Conservation (phyloP, 2,888 invertebrate genomes). For the Amblyjoppa proteus region DNA sequence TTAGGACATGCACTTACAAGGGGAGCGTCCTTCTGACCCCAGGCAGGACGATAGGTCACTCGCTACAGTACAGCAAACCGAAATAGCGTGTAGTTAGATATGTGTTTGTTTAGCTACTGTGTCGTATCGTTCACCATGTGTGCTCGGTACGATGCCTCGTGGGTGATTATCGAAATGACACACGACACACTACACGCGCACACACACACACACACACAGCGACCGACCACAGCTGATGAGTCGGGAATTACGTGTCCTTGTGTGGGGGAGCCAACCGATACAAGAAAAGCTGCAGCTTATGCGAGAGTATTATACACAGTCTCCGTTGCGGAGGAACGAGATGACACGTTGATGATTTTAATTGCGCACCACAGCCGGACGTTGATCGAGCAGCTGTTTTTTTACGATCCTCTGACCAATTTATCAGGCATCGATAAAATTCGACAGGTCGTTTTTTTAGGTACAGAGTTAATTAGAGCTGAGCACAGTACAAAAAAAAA, state of each 20-base stretch:
- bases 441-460: not conserved
- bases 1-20: slow-evolving; percentile 83
- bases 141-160: not conserved
- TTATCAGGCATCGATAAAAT: not conserved
- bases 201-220: not conserved
- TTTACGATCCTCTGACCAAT: not conserved
- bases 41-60: slow-evolving; percentile 81
- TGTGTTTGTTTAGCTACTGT: slow-evolving; percentile 14
- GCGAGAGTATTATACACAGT: slow-evolving; percentile 3
- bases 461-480: not conserved
- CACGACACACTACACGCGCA: not conserved
- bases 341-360: slow-evolving; percentile 20
- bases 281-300: slow-evolving; percentile 35
- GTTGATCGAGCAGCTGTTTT: not conserved
- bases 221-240: not conserved
- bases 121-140: not conserved
- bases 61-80: slow-evolving; percentile 81
- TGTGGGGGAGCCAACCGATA: slow-evolving; percentile 10
- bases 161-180: slow-evolving; percentile 24
- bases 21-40: slow-evolving; percentile 79
- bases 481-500: too few species aligned
- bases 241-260: not conserved
- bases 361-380: not conserved
- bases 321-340: slow-evolving; percentile 5
- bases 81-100: slow-evolving; percentile 42